Evolutionary conservation across 2,888 invertebrate genomes (phyloP), one percentile per base, ranked within the genome.

Genomic region (Nineta flava): DNA sequence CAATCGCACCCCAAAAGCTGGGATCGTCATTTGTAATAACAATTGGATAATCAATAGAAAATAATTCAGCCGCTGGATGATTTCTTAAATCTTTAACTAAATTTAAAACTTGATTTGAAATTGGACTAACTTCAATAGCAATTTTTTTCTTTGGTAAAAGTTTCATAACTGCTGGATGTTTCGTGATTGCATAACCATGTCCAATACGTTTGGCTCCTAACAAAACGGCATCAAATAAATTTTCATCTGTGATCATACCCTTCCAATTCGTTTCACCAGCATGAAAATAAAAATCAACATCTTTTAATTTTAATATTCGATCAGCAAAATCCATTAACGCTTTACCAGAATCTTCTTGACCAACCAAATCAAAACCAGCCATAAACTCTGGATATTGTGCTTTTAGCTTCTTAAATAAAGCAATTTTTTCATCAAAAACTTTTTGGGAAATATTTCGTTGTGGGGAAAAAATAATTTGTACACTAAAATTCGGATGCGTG

Each of bases 241-340:
- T 87, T 50, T 79, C 74, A 60, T 88, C 87, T 0, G 77, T 76
- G n/a, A n/a, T n/a, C 26, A 26, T 68, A 13, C 78, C 84, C 58
- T 69, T 76, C 84, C 85, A 83, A 60, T 83, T 77, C 0, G 87
- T 87, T 65, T 88, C 87, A 0, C 86, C 88, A 0, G 87, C 85
- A 60, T 88, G 87, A 59, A 87, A 86, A 60, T 80, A 87, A 58
- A 77, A 83, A 45, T 77, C 69, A 1, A 85, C 65, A 13, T 73
- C 64, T 12, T 72, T 68, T 2, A 72, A 61, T 3, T 64, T 59
- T 17, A 72, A 55, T 38, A 86, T 60, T 53, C 75, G 67, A 0
- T 78, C 68, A 1, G 74, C 68, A 53, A 80, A 84, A 13, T 77
- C 72, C 35, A 72, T 61, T 0, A 87, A 62, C 0, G 83, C 77